phyloP scores from a whole-genome alignment of 2,888 invertebrate genomes.

The Drosophila incognita region DNA sequence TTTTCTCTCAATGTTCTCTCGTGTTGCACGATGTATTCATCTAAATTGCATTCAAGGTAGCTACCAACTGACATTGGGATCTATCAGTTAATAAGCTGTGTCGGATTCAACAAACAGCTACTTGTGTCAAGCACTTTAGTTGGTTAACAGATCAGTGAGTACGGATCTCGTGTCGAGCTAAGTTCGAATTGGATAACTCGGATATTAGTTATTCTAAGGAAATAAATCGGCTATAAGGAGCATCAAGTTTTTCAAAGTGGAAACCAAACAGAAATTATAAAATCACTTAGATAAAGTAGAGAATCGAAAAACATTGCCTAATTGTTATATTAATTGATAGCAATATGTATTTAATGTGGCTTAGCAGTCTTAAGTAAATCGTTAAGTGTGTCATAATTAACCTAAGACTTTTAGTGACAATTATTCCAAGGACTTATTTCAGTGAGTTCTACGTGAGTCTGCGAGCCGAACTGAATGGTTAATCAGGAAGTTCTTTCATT shows the following conservation, averaged over 20 bases:
- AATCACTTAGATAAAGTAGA: not conserved
- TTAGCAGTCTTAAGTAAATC: not conserved
- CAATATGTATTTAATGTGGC: not conserved
- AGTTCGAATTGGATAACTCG: slow-evolving; percentile 26
- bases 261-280: not conserved
- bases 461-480: slow-evolving; percentile 1
- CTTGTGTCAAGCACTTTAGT: slow-evolving; percentile 31
- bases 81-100: slow-evolving; percentile 38
- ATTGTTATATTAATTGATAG: not conserved
- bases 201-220: not conserved
- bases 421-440: not conserved
- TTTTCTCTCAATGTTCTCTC: not conserved
- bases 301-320: not conserved
- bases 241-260: not conserved
- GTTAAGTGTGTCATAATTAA: not conserved
- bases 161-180: slow-evolving; percentile 31
- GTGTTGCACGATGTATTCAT: slow-evolving; percentile 19
- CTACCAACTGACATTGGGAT: slow-evolving; percentile 39
- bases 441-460: not conserved
- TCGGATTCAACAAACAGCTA: slow-evolving; percentile 84
- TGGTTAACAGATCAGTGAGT: slow-evolving; percentile 47
- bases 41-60: slow-evolving; percentile 46
- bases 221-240: not conserved
- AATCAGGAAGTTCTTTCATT: slow-evolving; percentile 47
- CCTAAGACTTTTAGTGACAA: not conserved